Base-by-base conservation (phyloP, 1,140 invertebrate genomes). In the Drosophila triauraria region DNA sequence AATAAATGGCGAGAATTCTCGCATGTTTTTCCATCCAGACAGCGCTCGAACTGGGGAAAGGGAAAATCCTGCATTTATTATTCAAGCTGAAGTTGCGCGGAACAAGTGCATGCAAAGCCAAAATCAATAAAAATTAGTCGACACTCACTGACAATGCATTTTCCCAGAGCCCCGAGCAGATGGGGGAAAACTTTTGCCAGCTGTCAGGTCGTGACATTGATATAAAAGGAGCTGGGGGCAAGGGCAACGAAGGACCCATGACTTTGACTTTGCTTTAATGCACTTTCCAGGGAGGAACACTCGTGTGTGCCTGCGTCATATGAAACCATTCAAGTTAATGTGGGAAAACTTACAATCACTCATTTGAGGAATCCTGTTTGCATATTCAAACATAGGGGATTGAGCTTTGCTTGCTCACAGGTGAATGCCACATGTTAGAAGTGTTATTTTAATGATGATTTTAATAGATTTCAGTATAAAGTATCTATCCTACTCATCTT, bases 121-220 rank as follows among this genome's bases (percentile, higher is more conserved):
- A 70, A 70, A 70, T 70, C 67, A 70, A 70, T 70, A 70, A 56
- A 70, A 70, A 70, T 70, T 70, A 70, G 67, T 70, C 48, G 64
- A 70, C 67, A 69, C 63, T 68, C 67, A 17, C 63, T 53, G 67
- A 69, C 63, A 69, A 69, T 68, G 48, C 64, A 69, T n/a, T 54
- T 56, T 30, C 42, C 27, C 27, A 5, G 35, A 38, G 38, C 32
- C n/a, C 30, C 9, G 48, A 48, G 46, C 32, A 27, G 32, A 32
- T 6, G 59, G 46, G 32, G 32, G 5, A 46, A 44, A 56, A 69
- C 47, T 70, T 69, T 46, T 23, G 48, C 67, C 67, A 69, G 63
- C 67, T 70, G 67, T 70, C 67, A 53, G 47, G 17, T 69, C 30
- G 43, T 54, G 67, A 69, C 67, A 69, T 68, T 69, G 67, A 68